Evolutionary conservation across 2,113 vertebrate species (phyloP).

Genomic region (Sigmodon hispidus): DNA sequence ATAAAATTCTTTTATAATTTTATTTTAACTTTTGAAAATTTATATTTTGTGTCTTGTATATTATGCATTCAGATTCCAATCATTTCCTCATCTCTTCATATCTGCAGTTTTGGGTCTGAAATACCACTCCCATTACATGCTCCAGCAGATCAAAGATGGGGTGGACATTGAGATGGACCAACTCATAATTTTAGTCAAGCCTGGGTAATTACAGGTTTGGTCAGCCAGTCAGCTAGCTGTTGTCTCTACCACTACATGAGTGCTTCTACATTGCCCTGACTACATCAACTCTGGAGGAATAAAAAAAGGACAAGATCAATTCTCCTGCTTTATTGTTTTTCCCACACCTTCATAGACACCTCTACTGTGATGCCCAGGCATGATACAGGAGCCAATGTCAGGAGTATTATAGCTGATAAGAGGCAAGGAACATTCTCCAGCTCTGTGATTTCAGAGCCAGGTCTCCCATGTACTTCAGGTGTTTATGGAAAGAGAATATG

Average conservation of each 20-base stretch:
- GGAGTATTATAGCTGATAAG: too few species aligned
- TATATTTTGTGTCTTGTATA: background rate
- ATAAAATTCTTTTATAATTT: background rate
- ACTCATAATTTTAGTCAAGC: background rate
- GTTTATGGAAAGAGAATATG: too few species aligned
- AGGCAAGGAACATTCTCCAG: too few species aligned
- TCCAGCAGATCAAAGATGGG: background rate
- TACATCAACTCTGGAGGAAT: rapidly evolving
- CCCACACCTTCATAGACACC: too few species aligned
- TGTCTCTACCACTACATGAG: background rate
- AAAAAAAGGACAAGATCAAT: background rate
- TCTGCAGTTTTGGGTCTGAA: background rate
- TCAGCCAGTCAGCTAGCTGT: background rate
- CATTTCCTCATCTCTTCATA: background rate
- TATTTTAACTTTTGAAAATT: background rate
- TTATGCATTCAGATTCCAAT: rapidly evolving
- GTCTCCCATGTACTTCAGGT: too few species aligned
- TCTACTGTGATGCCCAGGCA: too few species aligned
- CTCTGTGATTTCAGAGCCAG: too few species aligned
- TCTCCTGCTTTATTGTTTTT: too few species aligned
- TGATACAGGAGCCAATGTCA: too few species aligned
- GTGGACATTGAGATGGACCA: background rate
- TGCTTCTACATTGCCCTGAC: too few species aligned
- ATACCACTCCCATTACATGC: background rate
- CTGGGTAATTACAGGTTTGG: background rate